Percentiles rank a stretch among this genome's conserved stretches.
phyloP scores from a whole-genome alignment of 2,888 invertebrate genomes.

The Ryuthela nishihirai region DNA sequence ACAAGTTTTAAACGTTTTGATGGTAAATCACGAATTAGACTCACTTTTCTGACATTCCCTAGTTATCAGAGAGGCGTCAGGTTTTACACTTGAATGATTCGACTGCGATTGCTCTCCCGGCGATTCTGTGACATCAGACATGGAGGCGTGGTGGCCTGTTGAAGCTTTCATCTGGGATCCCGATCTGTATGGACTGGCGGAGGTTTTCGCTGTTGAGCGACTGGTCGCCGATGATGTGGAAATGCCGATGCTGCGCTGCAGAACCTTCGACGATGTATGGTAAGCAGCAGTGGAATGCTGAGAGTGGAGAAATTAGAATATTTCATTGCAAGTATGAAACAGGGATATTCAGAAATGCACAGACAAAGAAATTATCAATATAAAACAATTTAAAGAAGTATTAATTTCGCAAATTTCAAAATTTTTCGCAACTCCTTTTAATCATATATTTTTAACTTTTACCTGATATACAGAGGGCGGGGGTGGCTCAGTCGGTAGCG shows the following conservation, averaged over 20 bases:
- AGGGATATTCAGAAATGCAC: no score
- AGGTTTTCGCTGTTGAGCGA: constrained; percentile 83
- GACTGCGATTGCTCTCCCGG: no score
- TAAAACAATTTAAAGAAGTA: neutral
- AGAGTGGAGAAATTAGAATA: neutral
- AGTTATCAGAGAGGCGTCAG: no score
- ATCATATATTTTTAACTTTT: no score
- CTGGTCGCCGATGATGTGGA: constrained; percentile 93
- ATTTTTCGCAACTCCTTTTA: no score
- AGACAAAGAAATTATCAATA: no score
- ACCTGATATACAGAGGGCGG: no score
- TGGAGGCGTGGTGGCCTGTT: constrained; percentile 11
- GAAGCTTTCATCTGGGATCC: constrained; percentile 45
- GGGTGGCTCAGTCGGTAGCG: no score
- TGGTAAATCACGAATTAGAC: neutral
- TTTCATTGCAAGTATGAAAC: no score
- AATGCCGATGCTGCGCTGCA: constrained; percentile 66
- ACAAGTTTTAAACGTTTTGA: no score
- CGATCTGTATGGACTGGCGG: constrained; percentile 78
- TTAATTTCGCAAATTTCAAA: neutral
- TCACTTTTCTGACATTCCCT: no score
- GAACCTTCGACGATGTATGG: constrained; percentile 52
- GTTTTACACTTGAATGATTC: no score
- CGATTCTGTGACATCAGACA: constrained; percentile 11
- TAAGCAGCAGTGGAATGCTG: constrained; percentile 75